phyloP scores from a whole-genome alignment of 2,888 invertebrate genomes.

The Agrypnus murinus region DNA sequence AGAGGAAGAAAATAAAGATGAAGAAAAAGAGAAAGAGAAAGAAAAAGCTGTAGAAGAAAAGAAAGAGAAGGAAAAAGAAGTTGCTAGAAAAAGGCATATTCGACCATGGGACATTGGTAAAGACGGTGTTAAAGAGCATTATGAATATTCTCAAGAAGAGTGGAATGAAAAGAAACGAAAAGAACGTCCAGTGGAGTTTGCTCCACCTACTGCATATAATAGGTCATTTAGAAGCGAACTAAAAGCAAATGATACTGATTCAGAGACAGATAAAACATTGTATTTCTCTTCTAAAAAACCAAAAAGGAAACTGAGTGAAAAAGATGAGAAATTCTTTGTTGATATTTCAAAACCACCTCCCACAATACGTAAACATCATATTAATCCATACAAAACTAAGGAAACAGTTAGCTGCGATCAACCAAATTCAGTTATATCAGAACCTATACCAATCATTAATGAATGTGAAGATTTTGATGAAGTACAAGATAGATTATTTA shows the following conservation, averaged over 20 bases:
- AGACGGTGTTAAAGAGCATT: constrained; percentile 74
- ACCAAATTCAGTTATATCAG: constrained; percentile 10
- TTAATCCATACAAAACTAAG: constrained; percentile 37
- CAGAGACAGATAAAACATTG: constrained; percentile 59
- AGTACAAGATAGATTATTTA: constrained; percentile 55
- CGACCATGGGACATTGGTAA: constrained; percentile 86
- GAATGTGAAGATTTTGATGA: constrained; percentile 57
- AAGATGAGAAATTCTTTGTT: constrained; percentile 19
- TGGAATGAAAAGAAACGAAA: constrained; percentile 84
- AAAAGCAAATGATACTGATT: constrained; percentile 21
- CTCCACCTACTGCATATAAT: constrained; percentile 74
- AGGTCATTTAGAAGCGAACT: constrained; percentile 54
- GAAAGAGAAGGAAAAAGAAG: constrained; percentile 73
- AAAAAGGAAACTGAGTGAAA: constrained; percentile 21
- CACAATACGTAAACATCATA: constrained; percentile 49
- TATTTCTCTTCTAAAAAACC: constrained; percentile 65
- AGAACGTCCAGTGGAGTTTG: constrained; percentile 85
- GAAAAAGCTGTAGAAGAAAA: constrained; percentile 62
- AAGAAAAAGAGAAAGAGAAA: constrained; percentile 65
- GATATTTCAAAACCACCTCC: constrained; percentile 57
- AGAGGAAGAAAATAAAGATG: constrained; percentile 57
- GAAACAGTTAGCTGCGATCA: background rate
- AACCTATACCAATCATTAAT: constrained; percentile 59
- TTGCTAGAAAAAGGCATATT: constrained; percentile 74
- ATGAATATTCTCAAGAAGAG: constrained; percentile 83